phyloP scores from a whole-genome alignment of 30 jellyfish, hydroid and myxozoan species.

The Aurelia sp. region DNA sequence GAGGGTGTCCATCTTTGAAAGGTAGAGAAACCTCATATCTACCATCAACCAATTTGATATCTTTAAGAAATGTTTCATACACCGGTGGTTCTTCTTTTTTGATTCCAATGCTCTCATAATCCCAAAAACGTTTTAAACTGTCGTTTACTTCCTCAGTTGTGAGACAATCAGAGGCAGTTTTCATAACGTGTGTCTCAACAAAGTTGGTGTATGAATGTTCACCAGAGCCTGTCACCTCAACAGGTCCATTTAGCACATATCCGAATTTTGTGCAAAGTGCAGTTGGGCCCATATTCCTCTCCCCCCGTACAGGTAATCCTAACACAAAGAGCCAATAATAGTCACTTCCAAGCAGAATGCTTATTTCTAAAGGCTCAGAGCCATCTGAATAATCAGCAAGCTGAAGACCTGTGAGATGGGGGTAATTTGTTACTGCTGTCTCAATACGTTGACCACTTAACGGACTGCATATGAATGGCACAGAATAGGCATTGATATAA shows the following conservation, averaged over 20 bases:
- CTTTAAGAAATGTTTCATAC: too few relatives aligned
- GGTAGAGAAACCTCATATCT: too few relatives aligned
- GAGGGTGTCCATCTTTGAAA: too few relatives aligned
- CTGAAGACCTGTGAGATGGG: constrained; percentile 14
- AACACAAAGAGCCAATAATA: background rate
- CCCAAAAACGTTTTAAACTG: background rate
- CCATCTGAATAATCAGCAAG: constrained; percentile 43
- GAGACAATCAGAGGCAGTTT: background rate
- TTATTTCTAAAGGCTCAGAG: background rate
- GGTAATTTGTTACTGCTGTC: constrained; percentile 14
- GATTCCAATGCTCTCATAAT: too few relatives aligned
- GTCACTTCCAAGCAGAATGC: constrained; percentile 20
- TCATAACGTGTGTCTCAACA: constrained; percentile 11
- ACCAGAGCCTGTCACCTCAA: background rate
- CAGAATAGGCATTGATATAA: constrained; percentile 18
- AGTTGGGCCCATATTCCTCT: background rate
- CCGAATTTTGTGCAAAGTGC: constrained; percentile 3
- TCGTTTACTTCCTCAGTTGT: background rate
- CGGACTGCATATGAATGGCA: constrained; percentile 50
- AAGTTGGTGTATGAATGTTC: background rate
- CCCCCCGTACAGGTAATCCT: background rate
- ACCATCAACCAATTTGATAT: too few relatives aligned
- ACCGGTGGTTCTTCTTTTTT: too few relatives aligned
- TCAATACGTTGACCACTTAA: constrained; percentile 22
- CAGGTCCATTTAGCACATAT: background rate